These are phyloP conservation scores for Leptura quadrifasciata DNA, from an alignment of 2,888 invertebrate genomes.

Conservation along the genomic window DNA sequence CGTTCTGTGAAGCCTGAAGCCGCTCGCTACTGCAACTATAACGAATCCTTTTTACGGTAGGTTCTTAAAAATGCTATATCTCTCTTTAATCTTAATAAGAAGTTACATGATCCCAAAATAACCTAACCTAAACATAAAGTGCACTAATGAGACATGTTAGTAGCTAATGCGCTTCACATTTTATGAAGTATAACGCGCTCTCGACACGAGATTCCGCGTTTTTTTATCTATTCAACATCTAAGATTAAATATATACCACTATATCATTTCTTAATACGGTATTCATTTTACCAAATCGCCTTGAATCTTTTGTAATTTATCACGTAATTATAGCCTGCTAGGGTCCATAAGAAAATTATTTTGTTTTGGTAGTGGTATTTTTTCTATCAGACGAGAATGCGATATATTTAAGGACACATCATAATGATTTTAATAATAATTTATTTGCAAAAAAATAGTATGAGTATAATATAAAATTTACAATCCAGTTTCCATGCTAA, in stretches of 20 bases:
- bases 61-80: slow-evolving; percentile 36
- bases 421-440: no score
- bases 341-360: slow-evolving; percentile 14
- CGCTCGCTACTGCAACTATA: slow-evolving; percentile 20
- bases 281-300: slow-evolving; percentile 23
- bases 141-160: slow-evolving; percentile 53
- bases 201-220: slow-evolving; percentile 48
- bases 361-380: slow-evolving; percentile 7
- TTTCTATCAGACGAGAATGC: background rate
- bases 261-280: slow-evolving; percentile 16
- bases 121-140: slow-evolving; percentile 48
- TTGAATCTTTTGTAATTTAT: slow-evolving; percentile 27
- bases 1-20: slow-evolving; percentile 20
- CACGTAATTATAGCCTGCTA: slow-evolving; percentile 24
- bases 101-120: slow-evolving; percentile 53
- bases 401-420: background rate
- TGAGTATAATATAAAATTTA: no score
- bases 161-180: slow-evolving; percentile 51
- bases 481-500: no score
- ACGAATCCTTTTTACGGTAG: slow-evolving; percentile 27
- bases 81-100: slow-evolving; percentile 41
- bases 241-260: slow-evolving; percentile 23
- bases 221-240: slow-evolving; percentile 37
- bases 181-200: slow-evolving; percentile 47
- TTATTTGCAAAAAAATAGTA: no score